phyloP scores from a whole-genome alignment of 2,113 vertebrate species.

The Nesoenas mayeri region DNA sequence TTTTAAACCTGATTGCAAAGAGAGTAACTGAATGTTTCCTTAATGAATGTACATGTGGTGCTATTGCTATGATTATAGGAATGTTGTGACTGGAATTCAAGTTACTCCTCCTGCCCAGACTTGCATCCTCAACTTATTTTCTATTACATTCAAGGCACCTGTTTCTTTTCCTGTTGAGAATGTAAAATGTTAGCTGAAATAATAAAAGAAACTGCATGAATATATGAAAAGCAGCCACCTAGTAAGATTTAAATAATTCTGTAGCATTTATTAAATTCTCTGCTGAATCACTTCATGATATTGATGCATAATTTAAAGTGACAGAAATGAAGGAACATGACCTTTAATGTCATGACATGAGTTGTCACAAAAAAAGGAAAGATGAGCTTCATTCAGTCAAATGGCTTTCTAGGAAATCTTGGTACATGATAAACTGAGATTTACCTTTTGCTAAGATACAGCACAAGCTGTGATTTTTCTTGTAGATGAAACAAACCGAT shows the following conservation, averaged over 20 bases:
- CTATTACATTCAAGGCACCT: slow-evolving; percentile 21
- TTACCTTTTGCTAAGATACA: slow-evolving; percentile 29
- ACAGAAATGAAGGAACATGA: slow-evolving; percentile 11
- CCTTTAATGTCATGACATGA: slow-evolving; percentile 47
- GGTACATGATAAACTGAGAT: slow-evolving; percentile 34
- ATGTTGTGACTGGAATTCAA: slow-evolving; percentile 26
- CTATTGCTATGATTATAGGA: slow-evolving; percentile 23
- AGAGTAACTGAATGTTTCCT: slow-evolving; percentile 23
- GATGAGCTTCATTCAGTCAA: slow-evolving; percentile 45
- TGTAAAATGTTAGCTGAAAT: not conserved
- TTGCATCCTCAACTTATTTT: not conserved
- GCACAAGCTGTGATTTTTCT: slow-evolving; percentile 19
- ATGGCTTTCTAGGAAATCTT: not conserved
- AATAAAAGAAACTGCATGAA: not conserved
- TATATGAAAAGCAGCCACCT: not conserved
- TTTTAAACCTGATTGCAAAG: slow-evolving; percentile 49
- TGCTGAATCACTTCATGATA: not conserved
- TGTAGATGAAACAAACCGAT: not conserved
- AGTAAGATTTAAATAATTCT: slow-evolving; percentile 26
- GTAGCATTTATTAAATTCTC: slow-evolving; percentile 1
- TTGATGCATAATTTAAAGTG: not conserved
- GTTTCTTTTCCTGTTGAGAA: not conserved
- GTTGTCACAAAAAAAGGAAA: slow-evolving; percentile 15
- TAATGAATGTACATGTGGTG: slow-evolving; percentile 25
- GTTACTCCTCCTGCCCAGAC: not conserved